A percentile compares a stretch with the other conserved stretches of the same genome.
phyloP scores from a whole-genome alignment of 2,888 invertebrate species.

The Criorhina ranunculi region DNA sequence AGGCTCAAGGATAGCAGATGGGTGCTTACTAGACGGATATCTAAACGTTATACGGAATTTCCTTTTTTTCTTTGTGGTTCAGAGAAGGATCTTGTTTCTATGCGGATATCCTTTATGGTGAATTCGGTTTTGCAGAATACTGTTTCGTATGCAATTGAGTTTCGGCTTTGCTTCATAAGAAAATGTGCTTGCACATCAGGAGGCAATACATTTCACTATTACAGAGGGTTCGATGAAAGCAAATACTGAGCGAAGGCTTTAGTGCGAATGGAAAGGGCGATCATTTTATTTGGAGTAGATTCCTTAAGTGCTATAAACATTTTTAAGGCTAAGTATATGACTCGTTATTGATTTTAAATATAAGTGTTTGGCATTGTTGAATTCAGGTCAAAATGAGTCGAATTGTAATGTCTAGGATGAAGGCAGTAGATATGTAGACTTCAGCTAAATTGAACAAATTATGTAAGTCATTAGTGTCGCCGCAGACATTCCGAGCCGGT shows the following conservation, averaged over 20 bases:
- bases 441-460: too few species aligned
- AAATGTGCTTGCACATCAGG: not conserved
- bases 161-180: not conserved
- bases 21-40: not conserved
- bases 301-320: too few species aligned
- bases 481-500: too few species aligned
- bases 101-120: not conserved
- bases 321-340: too few species aligned
- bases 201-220: not conserved
- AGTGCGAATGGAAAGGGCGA: not conserved
- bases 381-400: too few species aligned
- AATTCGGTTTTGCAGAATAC: not conserved
- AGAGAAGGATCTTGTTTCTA: not conserved
- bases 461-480: too few species aligned
- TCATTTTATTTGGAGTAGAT: too few species aligned
- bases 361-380: too few species aligned
- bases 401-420: too few species aligned
- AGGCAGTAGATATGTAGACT: too few species aligned
- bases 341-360: too few species aligned
- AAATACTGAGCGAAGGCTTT: not conserved
- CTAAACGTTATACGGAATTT: not conserved
- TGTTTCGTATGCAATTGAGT: not conserved
- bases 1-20: not conserved
- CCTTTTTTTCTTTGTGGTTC: not conserved
- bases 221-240: slow-evolving; percentile 1